Conservation (phyloP, 2,113 vertebrate genomes). For the Phylloscopus trochiloides region DNA sequence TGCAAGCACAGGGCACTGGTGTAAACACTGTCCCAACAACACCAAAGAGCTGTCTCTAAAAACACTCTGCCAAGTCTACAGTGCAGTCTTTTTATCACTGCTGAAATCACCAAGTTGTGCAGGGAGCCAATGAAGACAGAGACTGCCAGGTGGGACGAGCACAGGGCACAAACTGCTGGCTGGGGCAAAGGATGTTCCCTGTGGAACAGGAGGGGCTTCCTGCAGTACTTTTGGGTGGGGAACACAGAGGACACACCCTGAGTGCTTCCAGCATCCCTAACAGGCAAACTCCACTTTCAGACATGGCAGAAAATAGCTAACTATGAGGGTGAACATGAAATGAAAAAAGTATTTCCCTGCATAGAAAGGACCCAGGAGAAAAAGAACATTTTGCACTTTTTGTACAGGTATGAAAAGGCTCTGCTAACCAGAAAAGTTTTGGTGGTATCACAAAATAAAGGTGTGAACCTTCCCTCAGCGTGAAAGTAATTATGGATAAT, state of each 20-base stretch:
- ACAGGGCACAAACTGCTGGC: neutral
- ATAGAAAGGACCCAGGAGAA: neutral
- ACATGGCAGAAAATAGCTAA: neutral
- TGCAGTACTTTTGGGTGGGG: accelerated
- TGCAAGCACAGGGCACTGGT: neutral
- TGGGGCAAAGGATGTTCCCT: neutral
- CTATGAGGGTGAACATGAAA: neutral
- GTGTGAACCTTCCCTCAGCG: conserved; percentile 64
- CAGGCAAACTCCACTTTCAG: neutral
- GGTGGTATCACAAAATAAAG: conserved; percentile 52
- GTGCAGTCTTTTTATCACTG: neutral
- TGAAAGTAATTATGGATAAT: conserved; percentile 69
- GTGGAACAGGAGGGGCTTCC: neutral
- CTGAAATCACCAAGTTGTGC: neutral
- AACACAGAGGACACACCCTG: neutral
- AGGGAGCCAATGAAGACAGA: neutral
- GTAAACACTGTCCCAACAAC: neutral
- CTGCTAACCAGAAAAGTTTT: conserved; percentile 25
- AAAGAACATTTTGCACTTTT: conserved; percentile 7
- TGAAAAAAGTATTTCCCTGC: neutral
- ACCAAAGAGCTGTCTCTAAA: neutral
- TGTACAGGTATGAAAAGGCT: neutral
- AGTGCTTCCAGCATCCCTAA: neutral
- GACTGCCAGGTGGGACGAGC: neutral
- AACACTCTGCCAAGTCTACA: neutral